Evolutionary conservation across 2,113 vertebrate species (phyloP).

Genomic region (Stigmatopora nigra): DNA sequence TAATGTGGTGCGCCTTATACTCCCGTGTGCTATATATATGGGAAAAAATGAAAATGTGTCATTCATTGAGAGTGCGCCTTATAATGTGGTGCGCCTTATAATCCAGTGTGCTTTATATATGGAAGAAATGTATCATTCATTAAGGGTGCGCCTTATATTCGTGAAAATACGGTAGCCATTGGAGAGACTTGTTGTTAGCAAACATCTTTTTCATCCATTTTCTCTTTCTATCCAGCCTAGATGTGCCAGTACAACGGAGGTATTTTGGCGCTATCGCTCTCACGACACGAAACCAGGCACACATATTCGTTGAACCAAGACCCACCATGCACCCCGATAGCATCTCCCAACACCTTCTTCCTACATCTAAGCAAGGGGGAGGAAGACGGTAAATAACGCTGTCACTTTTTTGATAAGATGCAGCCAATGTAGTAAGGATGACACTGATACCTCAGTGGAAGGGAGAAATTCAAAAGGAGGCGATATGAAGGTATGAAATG

Average conservation of each 20-base stretch:
- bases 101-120: too few species aligned
- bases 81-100: too few species aligned
- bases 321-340: conserved; percentile 32
- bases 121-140: too few species aligned
- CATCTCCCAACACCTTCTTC: conserved; percentile 38
- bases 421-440: conserved; percentile 38
- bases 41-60: too few species aligned
- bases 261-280: conserved; percentile 14
- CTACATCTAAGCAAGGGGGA: conserved; percentile 46
- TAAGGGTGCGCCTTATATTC: too few species aligned
- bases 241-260: conserved; percentile 2
- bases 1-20: too few species aligned
- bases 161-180: too few species aligned
- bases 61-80: too few species aligned
- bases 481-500: conserved; percentile 41
- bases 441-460: conserved; percentile 2
- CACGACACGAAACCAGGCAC: conserved; percentile 43
- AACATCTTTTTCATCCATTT: conserved; percentile 4
- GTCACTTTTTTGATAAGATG: conserved; percentile 59
- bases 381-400: conserved; percentile 63
- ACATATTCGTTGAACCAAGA: conserved; percentile 37
- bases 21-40: too few species aligned
- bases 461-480: conserved; percentile 31
- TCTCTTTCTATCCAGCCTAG: conserved; percentile 10
- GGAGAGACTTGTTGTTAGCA: conserved; percentile 7